These are phyloP conservation scores for Argyresthia goedartella DNA, from an alignment of 2,888 invertebrate species.

Conservation along the genomic window DNA sequence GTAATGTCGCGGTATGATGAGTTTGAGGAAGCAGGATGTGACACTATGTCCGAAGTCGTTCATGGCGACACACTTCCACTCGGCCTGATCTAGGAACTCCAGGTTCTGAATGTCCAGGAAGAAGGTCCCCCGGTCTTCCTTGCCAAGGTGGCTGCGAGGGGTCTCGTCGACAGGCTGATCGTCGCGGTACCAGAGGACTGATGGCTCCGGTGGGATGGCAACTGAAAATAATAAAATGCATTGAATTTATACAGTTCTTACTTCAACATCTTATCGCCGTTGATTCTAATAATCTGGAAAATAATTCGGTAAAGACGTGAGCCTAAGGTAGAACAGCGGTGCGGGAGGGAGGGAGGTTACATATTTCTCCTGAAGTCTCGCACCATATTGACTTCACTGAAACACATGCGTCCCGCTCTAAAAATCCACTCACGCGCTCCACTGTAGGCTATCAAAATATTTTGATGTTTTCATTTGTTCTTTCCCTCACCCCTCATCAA, in stretches of 20 bases:
- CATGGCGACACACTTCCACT: constrained; percentile 92
- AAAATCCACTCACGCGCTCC: no score
- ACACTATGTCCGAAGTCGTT: constrained; percentile 92
- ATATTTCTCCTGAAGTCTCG: no score
- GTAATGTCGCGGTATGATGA: constrained; percentile 88
- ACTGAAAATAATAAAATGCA: constrained; percentile 55
- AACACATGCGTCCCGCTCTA: no score
- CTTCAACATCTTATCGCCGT: no score
- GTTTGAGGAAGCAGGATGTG: constrained; percentile 87
- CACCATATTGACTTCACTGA: no score
- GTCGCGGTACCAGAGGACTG: constrained; percentile 89
- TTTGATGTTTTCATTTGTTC: no score
- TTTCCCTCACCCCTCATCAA: no score
- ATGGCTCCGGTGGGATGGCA: constrained; percentile 84
- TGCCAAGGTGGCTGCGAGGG: constrained; percentile 75
- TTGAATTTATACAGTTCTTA: neutral
- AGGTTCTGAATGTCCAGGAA: constrained; percentile 79
- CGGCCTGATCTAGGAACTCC: constrained; percentile 88
- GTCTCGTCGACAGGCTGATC: constrained; percentile 81
- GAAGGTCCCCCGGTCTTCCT: constrained; percentile 79
- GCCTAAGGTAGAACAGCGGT: no score
- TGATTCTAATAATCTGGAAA: no score
- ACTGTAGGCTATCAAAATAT: no score
- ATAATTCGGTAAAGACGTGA: no score
- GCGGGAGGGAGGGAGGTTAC: no score